Conservation (phyloP, 2,797 vertebrate species). For the Eremophila alpestris region DNA sequence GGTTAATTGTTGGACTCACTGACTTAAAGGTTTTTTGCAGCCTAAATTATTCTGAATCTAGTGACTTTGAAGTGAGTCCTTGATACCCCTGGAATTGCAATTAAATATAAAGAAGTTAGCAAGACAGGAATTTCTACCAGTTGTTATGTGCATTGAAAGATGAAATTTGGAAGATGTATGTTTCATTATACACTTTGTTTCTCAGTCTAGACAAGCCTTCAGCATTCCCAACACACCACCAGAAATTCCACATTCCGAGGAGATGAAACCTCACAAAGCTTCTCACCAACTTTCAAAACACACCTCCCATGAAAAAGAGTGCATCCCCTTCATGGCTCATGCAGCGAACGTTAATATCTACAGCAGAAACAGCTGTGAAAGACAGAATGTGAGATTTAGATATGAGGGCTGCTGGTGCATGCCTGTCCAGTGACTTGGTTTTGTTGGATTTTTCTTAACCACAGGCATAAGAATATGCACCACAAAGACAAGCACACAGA, state of each 20-base stretch:
- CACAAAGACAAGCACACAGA: background rate
- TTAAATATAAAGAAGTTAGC: background rate
- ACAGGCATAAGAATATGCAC: background rate
- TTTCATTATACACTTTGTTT: background rate
- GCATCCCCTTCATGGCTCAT: background rate
- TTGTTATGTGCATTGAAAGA: background rate
- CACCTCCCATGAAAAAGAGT: background rate
- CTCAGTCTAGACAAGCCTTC: background rate
- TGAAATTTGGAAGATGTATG: fast-evolving
- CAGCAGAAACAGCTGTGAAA: background rate
- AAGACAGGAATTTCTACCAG: background rate
- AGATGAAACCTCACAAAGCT: background rate
- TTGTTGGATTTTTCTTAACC: background rate
- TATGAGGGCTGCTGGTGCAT: background rate
- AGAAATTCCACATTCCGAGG: background rate
- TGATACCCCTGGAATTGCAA: background rate
- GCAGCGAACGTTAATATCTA: background rate
- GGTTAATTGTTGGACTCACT: background rate
- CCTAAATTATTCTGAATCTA: no score
- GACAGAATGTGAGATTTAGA: background rate
- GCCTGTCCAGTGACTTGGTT: background rate
- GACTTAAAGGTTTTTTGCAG: background rate
- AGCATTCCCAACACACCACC: background rate
- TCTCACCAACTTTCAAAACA: background rate
- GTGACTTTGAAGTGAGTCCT: background rate